A percentile compares a stretch with the other conserved stretches of the same genome.
Evolutionary conservation across 1,140 invertebrate genomes (phyloP).

Genomic region (Oncopodura yosiiana): DNA sequence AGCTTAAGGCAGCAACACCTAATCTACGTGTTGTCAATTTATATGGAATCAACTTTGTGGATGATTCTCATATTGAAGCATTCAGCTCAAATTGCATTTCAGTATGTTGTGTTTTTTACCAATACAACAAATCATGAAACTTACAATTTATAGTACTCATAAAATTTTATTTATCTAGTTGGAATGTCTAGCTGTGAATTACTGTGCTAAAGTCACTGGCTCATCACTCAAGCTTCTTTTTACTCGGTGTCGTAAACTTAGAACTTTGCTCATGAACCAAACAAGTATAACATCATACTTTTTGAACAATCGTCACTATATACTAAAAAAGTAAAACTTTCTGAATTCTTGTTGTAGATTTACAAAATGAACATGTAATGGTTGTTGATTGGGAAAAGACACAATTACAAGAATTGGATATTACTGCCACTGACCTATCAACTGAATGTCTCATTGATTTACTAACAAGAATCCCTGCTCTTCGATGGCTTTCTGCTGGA

Average conservation of each 20-base stretch:
- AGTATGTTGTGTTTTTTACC: too few species aligned
- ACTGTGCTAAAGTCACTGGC: conserved; percentile 91
- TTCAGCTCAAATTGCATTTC: conserved; percentile 88
- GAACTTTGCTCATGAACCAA: conserved; percentile 88
- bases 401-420: conserved; percentile 84
- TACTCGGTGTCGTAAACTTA: conserved; percentile 82
- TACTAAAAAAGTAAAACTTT: too few species aligned
- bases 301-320: background rate
- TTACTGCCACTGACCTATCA: conserved; percentile 90
- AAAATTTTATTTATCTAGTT: conserved; percentile 61
- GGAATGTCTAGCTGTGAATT: conserved; percentile 93
- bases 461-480: conserved; percentile 71
- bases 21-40: conserved; percentile 91
- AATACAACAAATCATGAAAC: too few species aligned
- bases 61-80: conserved; percentile 97
- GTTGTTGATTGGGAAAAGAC: conserved; percentile 97
- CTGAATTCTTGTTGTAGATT: too few species aligned
- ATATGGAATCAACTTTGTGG: conserved; percentile 95
- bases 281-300: conserved; percentile 60
- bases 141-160: too few species aligned
- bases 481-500: conserved; percentile 85
- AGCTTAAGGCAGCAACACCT: conserved; percentile 89
- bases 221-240: conserved; percentile 91
- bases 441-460: conserved; percentile 89
- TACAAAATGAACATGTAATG: conserved; percentile 78